Evolutionary conservation across 1,140 invertebrate species (phyloP).

Genomic region (Caenorhabditis latens): DNA sequence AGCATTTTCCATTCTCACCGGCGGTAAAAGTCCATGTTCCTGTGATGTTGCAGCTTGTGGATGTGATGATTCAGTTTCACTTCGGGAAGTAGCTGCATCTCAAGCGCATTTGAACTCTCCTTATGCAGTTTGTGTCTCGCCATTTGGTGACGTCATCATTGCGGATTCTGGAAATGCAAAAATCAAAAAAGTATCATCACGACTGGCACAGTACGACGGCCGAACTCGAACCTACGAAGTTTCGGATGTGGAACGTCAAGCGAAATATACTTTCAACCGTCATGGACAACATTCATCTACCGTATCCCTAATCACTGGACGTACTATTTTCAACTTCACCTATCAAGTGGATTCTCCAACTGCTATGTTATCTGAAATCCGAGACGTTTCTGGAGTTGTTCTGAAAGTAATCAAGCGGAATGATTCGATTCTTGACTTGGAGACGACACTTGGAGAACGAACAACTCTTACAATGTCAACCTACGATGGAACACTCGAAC

Average conservation of each 20-base stretch:
- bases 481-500: slow-evolving; percentile 59
- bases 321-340: slow-evolving; percentile 62
- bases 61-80: slow-evolving; percentile 53
- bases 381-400: slow-evolving; percentile 32
- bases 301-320: slow-evolving; percentile 58
- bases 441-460: slow-evolving; percentile 44
- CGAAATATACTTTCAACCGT: slow-evolving; percentile 59
- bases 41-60: slow-evolving; percentile 59
- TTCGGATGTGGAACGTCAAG: slow-evolving; percentile 44
- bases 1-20: slow-evolving; percentile 37
- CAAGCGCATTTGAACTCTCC: slow-evolving; percentile 56
- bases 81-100: slow-evolving; percentile 20
- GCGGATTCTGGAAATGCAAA: slow-evolving; percentile 61
- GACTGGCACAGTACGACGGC: slow-evolving; percentile 35
- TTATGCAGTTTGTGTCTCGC: slow-evolving; percentile 42
- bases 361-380: slow-evolving; percentile 40
- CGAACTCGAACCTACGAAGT: slow-evolving; percentile 23
- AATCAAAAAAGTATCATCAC: slow-evolving; percentile 46
- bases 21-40: slow-evolving; percentile 49
- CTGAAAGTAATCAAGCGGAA: slow-evolving; percentile 45
- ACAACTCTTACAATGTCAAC: slow-evolving; percentile 22
- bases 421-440: slow-evolving; percentile 47
- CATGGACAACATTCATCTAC: slow-evolving; percentile 61
- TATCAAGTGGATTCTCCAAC: slow-evolving; percentile 60
- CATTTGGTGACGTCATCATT: slow-evolving; percentile 57